Evolutionary conservation across 1,140 invertebrate genomes (phyloP).

Genomic region (Drosophila auraria): DNA sequence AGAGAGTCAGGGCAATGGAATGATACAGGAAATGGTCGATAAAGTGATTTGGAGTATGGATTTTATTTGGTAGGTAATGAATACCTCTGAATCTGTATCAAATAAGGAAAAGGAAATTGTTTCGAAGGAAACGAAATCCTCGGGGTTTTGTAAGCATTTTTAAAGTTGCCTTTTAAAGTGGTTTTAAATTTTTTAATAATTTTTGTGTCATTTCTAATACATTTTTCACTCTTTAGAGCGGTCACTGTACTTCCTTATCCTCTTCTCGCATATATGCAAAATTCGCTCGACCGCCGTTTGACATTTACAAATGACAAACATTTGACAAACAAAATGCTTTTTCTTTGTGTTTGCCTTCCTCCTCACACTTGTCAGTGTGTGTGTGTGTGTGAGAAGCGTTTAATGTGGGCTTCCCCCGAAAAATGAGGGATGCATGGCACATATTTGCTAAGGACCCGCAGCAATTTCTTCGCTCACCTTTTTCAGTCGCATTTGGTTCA

Average conservation of each 20-base stretch:
- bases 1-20: neutral
- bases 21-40: neutral
- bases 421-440: constrained; percentile 27
- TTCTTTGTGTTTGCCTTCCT: constrained; percentile 45
- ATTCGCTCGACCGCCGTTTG: constrained; percentile 83
- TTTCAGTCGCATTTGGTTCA: constrained; percentile 47
- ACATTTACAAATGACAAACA: constrained; percentile 84
- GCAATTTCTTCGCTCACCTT: constrained; percentile 54
- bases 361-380: constrained; percentile 12
- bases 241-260: neutral
- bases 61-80: no score
- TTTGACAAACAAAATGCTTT: constrained; percentile 80
- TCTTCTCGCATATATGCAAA: constrained; percentile 54
- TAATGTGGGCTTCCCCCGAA: constrained; percentile 53
- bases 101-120: neutral
- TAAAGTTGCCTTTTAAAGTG: no score
- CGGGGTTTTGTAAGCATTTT: no score
- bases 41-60: neutral
- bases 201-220: neutral
- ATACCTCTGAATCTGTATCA: no score
- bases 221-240: neutral
- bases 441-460: constrained; percentile 62
- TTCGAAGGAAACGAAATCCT: neutral
- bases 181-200: neutral
- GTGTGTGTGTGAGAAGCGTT: constrained; percentile 53